Conservation (phyloP, 2,113 vertebrate species). For the Podilymbus podiceps region DNA sequence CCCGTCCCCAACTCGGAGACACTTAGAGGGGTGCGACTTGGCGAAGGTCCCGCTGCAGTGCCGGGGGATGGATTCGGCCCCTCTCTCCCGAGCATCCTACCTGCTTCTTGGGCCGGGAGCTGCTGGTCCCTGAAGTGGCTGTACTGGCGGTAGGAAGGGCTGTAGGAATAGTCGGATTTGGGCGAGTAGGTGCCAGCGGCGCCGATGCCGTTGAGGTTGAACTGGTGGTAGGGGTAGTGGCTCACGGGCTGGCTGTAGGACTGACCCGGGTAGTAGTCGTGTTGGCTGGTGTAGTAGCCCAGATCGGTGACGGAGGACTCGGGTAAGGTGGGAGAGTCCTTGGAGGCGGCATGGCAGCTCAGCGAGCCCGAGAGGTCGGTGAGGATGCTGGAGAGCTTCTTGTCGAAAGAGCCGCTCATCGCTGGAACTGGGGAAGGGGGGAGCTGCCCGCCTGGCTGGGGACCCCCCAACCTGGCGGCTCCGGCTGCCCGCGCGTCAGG, state of each 20-base stretch:
- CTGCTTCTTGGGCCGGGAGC: conserved; percentile 86
- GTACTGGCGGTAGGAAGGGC: conserved; percentile 89
- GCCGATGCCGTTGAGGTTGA: conserved; percentile 89
- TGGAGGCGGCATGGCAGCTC: conserved; percentile 92
- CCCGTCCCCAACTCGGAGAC: background rate
- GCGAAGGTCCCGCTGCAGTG: rapidly evolving
- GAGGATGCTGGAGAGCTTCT: conserved; percentile 93
- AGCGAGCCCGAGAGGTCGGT: conserved; percentile 93
- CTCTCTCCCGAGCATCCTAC: conserved; percentile 61
- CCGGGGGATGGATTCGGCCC: rapidly evolving
- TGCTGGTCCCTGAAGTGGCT: conserved; percentile 92
- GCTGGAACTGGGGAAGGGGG: background rate
- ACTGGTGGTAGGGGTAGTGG: conserved; percentile 91
- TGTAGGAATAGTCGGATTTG: conserved; percentile 92
- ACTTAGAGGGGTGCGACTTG: background rate
- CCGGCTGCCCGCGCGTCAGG: background rate
- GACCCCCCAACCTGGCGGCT: background rate
- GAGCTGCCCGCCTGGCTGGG: background rate
- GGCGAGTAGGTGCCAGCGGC: conserved; percentile 85
- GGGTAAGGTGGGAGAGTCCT: conserved; percentile 95
- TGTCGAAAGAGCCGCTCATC: conserved; percentile 94
- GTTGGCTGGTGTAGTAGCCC: conserved; percentile 94
- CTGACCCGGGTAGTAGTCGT: conserved; percentile 95
- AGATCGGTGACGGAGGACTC: conserved; percentile 95
- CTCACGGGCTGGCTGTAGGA: conserved; percentile 89